These are phyloP conservation scores for Ahaetulla prasina DNA, from an alignment of 2,113 vertebrate species.

Conservation along the genomic window DNA sequence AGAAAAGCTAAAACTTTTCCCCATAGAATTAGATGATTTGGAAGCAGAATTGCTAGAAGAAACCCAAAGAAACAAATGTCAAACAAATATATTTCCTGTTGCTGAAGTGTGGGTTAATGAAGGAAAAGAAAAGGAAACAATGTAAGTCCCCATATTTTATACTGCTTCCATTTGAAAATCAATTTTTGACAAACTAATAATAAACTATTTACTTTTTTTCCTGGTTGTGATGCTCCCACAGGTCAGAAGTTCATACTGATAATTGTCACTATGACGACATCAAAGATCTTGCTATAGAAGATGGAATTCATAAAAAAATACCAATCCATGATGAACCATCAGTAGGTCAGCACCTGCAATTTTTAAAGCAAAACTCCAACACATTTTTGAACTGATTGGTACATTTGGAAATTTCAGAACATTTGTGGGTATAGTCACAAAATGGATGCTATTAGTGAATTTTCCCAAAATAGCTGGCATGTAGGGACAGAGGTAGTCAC, in stretches of 20 bases:
- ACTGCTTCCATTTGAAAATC: neutral
- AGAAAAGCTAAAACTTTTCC: neutral
- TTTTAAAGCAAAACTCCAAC: neutral
- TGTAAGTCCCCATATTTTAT: constrained; percentile 48
- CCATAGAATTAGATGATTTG: constrained; percentile 78
- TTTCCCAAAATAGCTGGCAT: neutral
- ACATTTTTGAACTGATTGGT: neutral
- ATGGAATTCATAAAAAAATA: neutral
- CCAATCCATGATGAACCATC: constrained; percentile 52
- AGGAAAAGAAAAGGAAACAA: constrained; percentile 52
- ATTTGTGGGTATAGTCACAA: neutral
- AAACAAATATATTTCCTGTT: constrained; percentile 45
- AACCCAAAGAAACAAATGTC: constrained; percentile 40
- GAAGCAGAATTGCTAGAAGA: constrained; percentile 82
- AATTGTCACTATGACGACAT: constrained; percentile 12
- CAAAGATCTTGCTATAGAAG: constrained; percentile 41
- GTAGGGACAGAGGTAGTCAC: neutral
- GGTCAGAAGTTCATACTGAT: constrained; percentile 63
- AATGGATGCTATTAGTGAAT: neutral
- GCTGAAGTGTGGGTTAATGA: constrained; percentile 79
- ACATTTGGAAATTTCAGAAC: neutral
- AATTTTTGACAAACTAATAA: neutral
- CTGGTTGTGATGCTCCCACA: constrained; percentile 42
- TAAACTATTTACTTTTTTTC: neutral
- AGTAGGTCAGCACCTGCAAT: constrained; percentile 63